These are phyloP conservation scores for Phenganax marumi DNA, from an alignment of 92 coral and sea anemone genomes.

Conservation along the genomic window DNA sequence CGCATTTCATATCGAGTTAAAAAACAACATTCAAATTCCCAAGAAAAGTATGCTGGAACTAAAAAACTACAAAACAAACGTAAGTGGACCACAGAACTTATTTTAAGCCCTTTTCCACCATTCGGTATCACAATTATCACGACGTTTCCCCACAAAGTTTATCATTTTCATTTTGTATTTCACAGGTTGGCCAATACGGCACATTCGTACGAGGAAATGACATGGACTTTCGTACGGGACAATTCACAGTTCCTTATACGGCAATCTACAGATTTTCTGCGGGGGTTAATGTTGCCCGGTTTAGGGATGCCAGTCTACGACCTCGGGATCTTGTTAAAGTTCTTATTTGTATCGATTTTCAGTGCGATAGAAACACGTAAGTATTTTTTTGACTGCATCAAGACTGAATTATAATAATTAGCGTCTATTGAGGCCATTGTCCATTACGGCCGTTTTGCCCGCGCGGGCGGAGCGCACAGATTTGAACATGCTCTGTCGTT, in stretches of 20 bases:
- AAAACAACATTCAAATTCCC: constrained; percentile 67
- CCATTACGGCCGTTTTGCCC: too few relatives aligned
- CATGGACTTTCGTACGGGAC: constrained; percentile 72
- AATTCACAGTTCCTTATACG: constrained; percentile 77
- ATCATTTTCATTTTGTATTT: not conserved
- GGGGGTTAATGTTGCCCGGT: constrained; percentile 70
- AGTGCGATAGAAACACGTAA: constrained; percentile 89
- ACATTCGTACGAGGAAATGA: constrained; percentile 95
- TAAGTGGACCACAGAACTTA: constrained; percentile 46
- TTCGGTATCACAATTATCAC: not conserved
- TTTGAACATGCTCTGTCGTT: too few relatives aligned
- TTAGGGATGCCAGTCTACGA: constrained; percentile 91
- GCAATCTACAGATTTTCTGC: constrained; percentile 85
- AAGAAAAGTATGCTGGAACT: constrained; percentile 81
- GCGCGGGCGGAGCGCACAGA: too few relatives aligned
- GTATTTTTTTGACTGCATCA: constrained; percentile 18
- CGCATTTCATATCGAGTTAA: constrained; percentile 80
- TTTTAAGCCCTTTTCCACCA: not conserved
- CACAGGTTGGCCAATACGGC: constrained; percentile 80
- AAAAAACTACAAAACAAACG: constrained; percentile 78
- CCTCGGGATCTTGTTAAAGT: constrained; percentile 91
- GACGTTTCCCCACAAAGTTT: not conserved
- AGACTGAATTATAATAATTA: too few relatives aligned
- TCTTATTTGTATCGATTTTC: constrained; percentile 88
- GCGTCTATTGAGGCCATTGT: too few relatives aligned